A percentile compares a stretch with the other conserved stretches of the same genome.
Conservation (phyloP, 2,888 invertebrate genomes). For the Sphinx pinastri region DNA sequence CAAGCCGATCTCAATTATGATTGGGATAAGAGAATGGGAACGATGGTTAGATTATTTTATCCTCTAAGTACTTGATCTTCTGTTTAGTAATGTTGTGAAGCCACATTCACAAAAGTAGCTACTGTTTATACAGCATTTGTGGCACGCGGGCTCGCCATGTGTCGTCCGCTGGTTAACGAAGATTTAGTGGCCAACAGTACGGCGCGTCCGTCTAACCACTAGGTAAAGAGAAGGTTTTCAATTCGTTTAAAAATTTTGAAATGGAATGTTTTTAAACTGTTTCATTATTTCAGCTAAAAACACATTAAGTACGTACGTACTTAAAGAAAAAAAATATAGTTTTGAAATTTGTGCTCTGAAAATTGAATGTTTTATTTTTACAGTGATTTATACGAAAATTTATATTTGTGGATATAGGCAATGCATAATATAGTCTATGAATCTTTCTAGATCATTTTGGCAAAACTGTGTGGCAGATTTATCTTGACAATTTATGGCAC, state of each 20-base stretch:
- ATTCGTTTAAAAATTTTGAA: background rate
- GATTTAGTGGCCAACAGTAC: constrained; percentile 62
- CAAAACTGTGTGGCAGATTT: background rate
- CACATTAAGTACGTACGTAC: background rate
- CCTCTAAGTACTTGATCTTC: background rate
- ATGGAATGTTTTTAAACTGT: background rate
- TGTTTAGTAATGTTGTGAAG: no score
- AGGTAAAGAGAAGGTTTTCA: constrained; percentile 10
- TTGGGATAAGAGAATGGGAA: no score
- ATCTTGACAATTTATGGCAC: background rate
- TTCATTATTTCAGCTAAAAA: background rate
- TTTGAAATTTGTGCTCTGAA: no score
- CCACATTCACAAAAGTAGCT: no score
- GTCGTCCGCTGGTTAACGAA: constrained; percentile 64
- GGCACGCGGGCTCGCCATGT: constrained; percentile 50
- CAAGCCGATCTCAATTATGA: no score
- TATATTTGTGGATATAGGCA: no score
- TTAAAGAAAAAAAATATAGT: no score
- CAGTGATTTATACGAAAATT: no score
- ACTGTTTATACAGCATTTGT: constrained; percentile 13
- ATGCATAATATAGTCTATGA: background rate
- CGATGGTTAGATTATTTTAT: background rate
- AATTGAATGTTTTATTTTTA: no score
- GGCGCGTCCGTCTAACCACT: constrained; percentile 38
- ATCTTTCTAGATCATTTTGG: background rate